These are phyloP conservation scores for Mormyrus proboscirostris DNA, from an alignment of 2,797 vertebrate species.

Conservation along the genomic window DNA sequence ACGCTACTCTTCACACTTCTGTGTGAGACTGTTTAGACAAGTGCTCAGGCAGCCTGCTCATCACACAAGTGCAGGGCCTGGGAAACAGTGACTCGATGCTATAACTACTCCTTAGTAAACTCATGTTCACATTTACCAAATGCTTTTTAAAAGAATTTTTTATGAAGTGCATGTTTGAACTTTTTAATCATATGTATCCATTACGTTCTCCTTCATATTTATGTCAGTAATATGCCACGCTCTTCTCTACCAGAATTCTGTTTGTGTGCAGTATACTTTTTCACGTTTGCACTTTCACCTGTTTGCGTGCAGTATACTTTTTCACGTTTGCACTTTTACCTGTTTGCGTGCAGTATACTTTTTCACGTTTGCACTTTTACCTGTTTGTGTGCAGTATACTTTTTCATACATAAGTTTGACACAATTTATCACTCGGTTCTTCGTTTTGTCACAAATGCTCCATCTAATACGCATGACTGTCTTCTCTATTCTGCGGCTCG, in stretches of 20 bases:
- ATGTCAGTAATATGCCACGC: not conserved
- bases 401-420: not conserved
- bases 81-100: not conserved
- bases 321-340: not conserved
- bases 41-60: constrained; percentile 22
- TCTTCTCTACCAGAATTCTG: not conserved
- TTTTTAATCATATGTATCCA: not conserved
- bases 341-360: not conserved
- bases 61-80: not conserved
- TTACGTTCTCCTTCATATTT: not conserved
- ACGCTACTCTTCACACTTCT: constrained; percentile 66
- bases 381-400: not conserved
- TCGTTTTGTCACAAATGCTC: too few species aligned
- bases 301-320: not conserved
- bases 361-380: not conserved
- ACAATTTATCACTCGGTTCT: too few species aligned
- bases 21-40: constrained; percentile 67
- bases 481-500: too few species aligned
- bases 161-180: not conserved
- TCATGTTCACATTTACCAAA: not conserved
- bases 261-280: not conserved
- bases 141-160: not conserved
- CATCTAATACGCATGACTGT: too few species aligned
- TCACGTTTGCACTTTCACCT: not conserved
- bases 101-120: not conserved